Evolutionary conservation across 35 echinoderm and acorn worm species (phyloP).

Genomic region (Nesometra sesokonis): DNA sequence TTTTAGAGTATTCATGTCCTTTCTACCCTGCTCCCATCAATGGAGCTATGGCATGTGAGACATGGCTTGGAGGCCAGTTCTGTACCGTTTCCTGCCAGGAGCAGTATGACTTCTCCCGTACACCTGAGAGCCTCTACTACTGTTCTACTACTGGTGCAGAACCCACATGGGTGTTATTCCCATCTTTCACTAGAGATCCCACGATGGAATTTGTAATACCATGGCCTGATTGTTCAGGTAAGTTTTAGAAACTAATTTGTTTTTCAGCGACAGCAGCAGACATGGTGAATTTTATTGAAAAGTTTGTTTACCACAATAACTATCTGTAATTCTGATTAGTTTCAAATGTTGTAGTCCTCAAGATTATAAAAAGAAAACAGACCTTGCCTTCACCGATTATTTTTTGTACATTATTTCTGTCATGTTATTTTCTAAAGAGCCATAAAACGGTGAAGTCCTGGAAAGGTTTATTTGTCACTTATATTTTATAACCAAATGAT

Average conservation of each 20-base stretch:
- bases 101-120: conserved; percentile 20
- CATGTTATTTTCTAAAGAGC: too few relatives aligned
- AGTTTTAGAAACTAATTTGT: not conserved
- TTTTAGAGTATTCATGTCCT: conserved; percentile 35
- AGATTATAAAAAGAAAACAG: too few relatives aligned
- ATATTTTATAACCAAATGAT: too few relatives aligned
- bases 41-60: conserved; percentile 34
- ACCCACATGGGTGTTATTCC: not conserved
- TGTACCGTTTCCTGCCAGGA: conserved; percentile 29
- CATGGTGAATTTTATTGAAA: too few relatives aligned
- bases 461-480: too few relatives aligned
- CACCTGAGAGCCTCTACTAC: conserved; percentile 13
- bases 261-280: too few relatives aligned
- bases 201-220: conserved; percentile 6
- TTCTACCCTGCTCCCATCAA: conserved; percentile 20
- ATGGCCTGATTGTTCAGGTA: conserved; percentile 52
- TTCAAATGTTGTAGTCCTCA: too few relatives aligned
- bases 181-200: not conserved
- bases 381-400: too few relatives aligned
- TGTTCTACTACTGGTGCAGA: not conserved
- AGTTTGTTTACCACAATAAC: too few relatives aligned
- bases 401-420: too few relatives aligned
- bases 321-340: too few relatives aligned
- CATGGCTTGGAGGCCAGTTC: conserved; percentile 37
- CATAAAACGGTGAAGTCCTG: too few relatives aligned